phyloP scores from a whole-genome alignment of 2,113 vertebrate genomes.

The Paratilapia polleni region DNA sequence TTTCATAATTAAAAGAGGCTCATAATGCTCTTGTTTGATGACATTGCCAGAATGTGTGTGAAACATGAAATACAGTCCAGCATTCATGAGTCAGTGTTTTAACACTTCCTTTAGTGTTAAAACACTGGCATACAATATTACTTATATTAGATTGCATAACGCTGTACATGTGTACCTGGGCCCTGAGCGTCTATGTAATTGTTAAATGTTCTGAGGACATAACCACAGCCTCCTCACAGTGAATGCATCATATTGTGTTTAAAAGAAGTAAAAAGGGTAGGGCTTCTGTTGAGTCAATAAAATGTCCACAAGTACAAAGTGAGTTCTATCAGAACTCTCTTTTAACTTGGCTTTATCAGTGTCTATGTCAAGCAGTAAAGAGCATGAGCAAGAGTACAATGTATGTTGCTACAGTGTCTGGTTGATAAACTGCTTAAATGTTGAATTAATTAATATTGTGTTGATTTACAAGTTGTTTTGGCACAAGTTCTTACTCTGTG shows the following conservation, averaged over 20 bases:
- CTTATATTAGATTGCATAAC: not conserved
- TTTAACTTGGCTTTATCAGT: rapidly evolving
- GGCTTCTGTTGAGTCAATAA: not conserved
- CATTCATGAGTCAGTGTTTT: no score
- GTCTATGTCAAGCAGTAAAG: not conserved
- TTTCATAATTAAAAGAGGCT: not conserved
- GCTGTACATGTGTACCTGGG: not conserved
- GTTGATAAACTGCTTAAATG: not conserved
- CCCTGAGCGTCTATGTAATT: not conserved
- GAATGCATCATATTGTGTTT: not conserved
- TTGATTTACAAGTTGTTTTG: not conserved
- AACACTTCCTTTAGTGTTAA: not conserved
- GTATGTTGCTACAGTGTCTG: not conserved
- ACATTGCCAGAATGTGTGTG: not conserved
- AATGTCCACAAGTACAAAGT: not conserved
- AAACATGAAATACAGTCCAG: not conserved
- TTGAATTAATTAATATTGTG: not conserved
- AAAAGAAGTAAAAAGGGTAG: not conserved
- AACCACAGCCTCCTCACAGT: not conserved
- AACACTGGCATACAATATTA: not conserved
- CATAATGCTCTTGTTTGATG: not conserved
- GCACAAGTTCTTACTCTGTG: not conserved
- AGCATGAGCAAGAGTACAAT: not conserved
- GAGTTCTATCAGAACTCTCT: not conserved
- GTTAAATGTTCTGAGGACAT: not conserved